Conservation (phyloP, 2,113 vertebrate genomes). For the Zapornia atra region DNA sequence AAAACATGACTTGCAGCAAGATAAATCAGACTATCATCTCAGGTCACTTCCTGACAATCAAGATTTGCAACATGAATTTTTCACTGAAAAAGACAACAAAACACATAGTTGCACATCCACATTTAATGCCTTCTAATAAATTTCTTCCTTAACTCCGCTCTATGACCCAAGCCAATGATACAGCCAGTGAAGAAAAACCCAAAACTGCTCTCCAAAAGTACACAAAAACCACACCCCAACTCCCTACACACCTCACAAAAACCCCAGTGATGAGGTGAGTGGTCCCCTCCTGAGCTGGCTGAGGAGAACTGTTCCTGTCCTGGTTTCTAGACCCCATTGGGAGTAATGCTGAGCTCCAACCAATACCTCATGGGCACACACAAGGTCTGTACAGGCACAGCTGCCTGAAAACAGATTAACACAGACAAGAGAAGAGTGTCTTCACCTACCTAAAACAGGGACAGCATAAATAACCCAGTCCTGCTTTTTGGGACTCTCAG, state of each 20-base stretch:
- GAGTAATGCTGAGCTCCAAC: background rate
- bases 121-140: background rate
- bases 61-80: background rate
- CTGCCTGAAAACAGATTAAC: background rate
- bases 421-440: background rate
- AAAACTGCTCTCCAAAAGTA: accelerated
- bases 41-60: background rate
- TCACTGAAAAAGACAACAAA: background rate
- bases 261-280: too few species aligned
- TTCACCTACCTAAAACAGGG: background rate
- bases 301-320: background rate
- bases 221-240: accelerated
- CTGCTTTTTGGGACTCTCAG: background rate
- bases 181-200: accelerated
- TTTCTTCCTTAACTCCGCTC: background rate
- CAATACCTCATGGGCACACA: background rate
- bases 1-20: background rate
- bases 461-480: background rate
- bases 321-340: background rate
- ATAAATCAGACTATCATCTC: background rate
- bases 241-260: accelerated
- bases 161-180: background rate
- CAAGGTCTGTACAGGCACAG: too few species aligned
- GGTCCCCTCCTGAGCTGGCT: accelerated
- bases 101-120: background rate